Base-by-base conservation (phyloP, 64 coral and sea anemone species). In the Acropora yongei region DNA sequence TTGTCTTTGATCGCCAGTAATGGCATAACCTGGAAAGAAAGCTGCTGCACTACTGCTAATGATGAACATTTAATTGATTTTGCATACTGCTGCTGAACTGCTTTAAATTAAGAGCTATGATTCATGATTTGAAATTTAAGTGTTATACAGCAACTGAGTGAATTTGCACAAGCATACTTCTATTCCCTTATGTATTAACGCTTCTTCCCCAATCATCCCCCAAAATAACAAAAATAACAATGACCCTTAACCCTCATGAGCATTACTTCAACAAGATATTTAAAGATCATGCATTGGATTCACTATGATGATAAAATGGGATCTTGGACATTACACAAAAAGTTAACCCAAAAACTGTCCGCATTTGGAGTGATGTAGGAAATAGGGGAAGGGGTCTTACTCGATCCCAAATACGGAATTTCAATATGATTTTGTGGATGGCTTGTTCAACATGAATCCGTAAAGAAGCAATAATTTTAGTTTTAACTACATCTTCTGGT, bases 41-140 rank as follows among this genome's bases (percentile, higher is more conserved):
- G 10, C 83, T 86, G 12, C 3, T 88, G 6, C 18, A 1, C 39
- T 88, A 88, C 40, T 88, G 57, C 30, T 88, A 74, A n/a, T n/a
- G n/a, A n/a, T 42, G 72, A 88, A 16, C 47, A 75, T 57, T 88
- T 88, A 19, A 76, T 88, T 78, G 47, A 78, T 77, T 49, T 78
- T 78, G 77, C n/a, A n/a, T n/a, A n/a, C 77, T 51, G 58, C 58
- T 63, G 58, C 58, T 63, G 58, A 63, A 63, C 10, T 6, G 12
- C 51, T 55, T 9, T 55, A 63, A n/a, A 63, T 63, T 12, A 12
- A 10, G 12, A 13, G 58, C 9, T 63, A 63, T 12, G 58, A 63
- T 63, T 63, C 16, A 63, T 63, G 58, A 13, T 63, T 63, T 63
- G 58, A 63, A 63, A 63, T 63, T 63, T 63, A 63, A 63, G 10